Evolutionary conservation across 2,888 invertebrate genomes (phyloP).

Genomic region (Microctonus hyperodae): DNA sequence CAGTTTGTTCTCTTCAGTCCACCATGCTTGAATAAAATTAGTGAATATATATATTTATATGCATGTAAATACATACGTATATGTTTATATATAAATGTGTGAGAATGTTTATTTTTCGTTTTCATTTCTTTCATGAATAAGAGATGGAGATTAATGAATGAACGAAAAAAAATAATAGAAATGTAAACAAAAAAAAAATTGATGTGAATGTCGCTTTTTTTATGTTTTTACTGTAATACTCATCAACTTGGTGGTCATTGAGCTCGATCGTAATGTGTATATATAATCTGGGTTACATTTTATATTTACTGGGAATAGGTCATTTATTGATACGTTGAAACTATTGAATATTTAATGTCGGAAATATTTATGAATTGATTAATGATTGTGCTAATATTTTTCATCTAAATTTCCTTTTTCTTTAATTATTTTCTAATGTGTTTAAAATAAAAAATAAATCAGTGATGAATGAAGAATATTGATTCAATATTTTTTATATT

Average conservation of each 20-base stretch:
- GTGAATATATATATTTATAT: neutral
- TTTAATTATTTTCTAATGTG: too few relatives aligned
- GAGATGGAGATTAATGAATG: constrained; percentile 1
- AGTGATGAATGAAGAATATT: too few relatives aligned
- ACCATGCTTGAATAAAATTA: constrained; percentile 3
- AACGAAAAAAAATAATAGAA: neutral
- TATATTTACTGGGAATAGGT: neutral
- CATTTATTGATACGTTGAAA: neutral
- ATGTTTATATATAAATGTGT: constrained; percentile 5
- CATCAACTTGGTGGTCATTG: constrained; percentile 2
- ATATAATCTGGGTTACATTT: constrained; percentile 1
- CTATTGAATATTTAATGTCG: neutral
- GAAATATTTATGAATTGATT: neutral
- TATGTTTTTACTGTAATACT: neutral
- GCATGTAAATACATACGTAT: neutral
- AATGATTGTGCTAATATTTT: too few relatives aligned
- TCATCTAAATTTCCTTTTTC: too few relatives aligned
- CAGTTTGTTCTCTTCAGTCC: neutral
- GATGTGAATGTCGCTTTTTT: neutral
- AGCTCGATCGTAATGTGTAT: neutral
- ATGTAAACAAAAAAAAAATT: neutral
- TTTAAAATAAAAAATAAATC: too few relatives aligned
- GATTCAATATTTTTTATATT: neutral
- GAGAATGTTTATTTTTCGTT: neutral
- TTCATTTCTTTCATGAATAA: neutral